These are phyloP conservation scores for Cydia fagiglandana DNA, from an alignment of 1,140 invertebrate species.

Conservation along the genomic window DNA sequence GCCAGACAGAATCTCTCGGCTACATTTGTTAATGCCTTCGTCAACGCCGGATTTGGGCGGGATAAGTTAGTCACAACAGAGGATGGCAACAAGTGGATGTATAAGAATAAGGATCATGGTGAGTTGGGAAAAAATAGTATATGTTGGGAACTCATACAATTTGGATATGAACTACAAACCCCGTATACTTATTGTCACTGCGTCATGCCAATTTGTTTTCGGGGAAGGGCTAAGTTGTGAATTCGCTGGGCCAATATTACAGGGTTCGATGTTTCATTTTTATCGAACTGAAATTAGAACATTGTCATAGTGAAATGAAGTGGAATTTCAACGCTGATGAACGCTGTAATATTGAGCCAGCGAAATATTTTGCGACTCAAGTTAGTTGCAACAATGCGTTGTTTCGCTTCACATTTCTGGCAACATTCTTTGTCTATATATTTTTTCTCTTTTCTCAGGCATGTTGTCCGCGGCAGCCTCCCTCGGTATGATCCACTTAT, in stretches of 20 bases:
- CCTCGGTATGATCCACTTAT: slow-evolving; percentile 93
- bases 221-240: too few relatives aligned
- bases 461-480: slow-evolving; percentile 99
- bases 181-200: too few relatives aligned
- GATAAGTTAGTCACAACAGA: slow-evolving; percentile 98
- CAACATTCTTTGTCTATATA: slow-evolving; percentile 6
- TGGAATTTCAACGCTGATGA: too few relatives aligned
- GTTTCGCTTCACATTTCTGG: not conserved
- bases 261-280: too few relatives aligned
- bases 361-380: too few relatives aligned
- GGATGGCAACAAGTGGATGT: slow-evolving; percentile 99
- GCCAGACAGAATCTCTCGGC: slow-evolving; percentile 98
- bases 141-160: too few relatives aligned
- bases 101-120: slow-evolving; percentile 99
- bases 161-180: too few relatives aligned
- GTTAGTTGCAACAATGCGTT: not conserved
- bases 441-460: slow-evolving; percentile 60
- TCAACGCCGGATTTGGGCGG: slow-evolving; percentile 98
- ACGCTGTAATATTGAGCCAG: too few relatives aligned
- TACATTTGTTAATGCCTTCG: slow-evolving; percentile 99
- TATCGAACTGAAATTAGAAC: too few relatives aligned
- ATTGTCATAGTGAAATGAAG: too few relatives aligned
- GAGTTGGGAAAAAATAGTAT: slow-evolving; percentile 16
- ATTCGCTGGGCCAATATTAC: too few relatives aligned
- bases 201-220: too few relatives aligned